Conservation (phyloP, 30 jellyfish, hydroid and myxozoan genomes). For the Aurelia sp. region DNA sequence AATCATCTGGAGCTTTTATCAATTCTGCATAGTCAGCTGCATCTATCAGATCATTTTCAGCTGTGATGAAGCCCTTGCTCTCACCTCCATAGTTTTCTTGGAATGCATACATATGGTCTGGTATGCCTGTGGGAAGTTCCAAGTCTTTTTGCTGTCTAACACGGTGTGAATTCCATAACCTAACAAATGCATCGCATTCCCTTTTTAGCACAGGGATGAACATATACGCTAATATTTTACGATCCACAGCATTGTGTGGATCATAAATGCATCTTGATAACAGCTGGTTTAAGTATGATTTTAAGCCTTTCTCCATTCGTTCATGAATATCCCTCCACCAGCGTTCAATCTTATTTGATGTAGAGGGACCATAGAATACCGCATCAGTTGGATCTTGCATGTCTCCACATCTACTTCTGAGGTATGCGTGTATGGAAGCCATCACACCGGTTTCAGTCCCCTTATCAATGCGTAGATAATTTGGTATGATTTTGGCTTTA, state of each 20-base stretch:
- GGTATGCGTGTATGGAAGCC: constrained; percentile 63
- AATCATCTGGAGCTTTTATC: too few relatives aligned
- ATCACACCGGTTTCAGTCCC: constrained; percentile 67
- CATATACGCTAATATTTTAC: constrained; percentile 15
- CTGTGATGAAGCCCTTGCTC: neutral
- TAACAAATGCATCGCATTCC: constrained; percentile 32
- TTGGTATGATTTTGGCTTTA: constrained; percentile 41
- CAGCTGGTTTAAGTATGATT: constrained; percentile 18
- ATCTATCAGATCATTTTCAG: too few relatives aligned
- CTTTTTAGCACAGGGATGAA: constrained; percentile 36
- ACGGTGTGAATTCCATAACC: constrained; percentile 46
- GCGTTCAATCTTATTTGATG: constrained; percentile 25
- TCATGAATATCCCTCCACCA: constrained; percentile 36
- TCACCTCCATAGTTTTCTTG: constrained; percentile 47
- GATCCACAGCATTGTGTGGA: constrained; percentile 25
- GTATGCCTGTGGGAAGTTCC: constrained; percentile 51
- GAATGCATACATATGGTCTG: constrained; percentile 57
- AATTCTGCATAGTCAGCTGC: too few relatives aligned
- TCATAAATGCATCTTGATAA: constrained; percentile 32
- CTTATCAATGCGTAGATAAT: constrained; percentile 44
- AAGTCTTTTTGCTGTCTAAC: constrained; percentile 29
- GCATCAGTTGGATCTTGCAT: constrained; percentile 63
- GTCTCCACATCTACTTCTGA: constrained; percentile 38
- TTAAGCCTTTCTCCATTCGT: constrained; percentile 15
- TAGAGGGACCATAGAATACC: constrained; percentile 59